A percentile compares a stretch with the other conserved stretches of the same genome.
Evolutionary conservation across 1,140 invertebrate species (phyloP).

Genomic region (Drosophila orosa): DNA sequence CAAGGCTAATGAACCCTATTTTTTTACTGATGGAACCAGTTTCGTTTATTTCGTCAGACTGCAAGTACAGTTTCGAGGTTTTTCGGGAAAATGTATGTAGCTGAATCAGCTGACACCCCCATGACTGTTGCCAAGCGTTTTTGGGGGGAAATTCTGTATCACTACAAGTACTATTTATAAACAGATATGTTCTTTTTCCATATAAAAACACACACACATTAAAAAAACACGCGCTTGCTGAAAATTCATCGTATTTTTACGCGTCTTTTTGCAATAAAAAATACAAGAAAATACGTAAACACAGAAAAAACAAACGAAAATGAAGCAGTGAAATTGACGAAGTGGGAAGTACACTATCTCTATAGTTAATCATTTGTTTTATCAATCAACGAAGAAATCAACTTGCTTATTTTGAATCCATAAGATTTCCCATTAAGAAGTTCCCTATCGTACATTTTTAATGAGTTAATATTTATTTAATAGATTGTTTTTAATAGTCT

Average conservation of each 20-base stretch:
- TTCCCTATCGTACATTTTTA: too few species aligned
- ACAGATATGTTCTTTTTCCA: constrained; percentile 48
- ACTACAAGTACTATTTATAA: constrained; percentile 31
- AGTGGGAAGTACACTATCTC: not conserved
- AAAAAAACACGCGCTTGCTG: constrained; percentile 63
- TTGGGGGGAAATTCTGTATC: constrained; percentile 31
- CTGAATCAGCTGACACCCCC: constrained; percentile 43
- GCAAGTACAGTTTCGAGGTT: constrained; percentile 27
- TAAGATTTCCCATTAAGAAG: too few species aligned
- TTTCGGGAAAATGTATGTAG: constrained; percentile 4
- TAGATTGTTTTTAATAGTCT: too few species aligned
- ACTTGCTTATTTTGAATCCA: too few species aligned
- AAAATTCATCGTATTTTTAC: constrained; percentile 51
- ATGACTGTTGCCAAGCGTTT: constrained; percentile 62
- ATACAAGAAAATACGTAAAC: constrained; percentile 60
- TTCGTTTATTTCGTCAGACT: constrained; percentile 31
- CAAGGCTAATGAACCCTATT: constrained; percentile 63
- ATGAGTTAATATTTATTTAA: not conserved
- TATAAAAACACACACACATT: constrained; percentile 29
- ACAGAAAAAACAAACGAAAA: not conserved
- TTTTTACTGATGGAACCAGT: constrained; percentile 25
- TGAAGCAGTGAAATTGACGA: not conserved
- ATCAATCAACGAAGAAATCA: too few species aligned
- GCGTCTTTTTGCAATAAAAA: constrained; percentile 59
- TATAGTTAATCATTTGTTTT: too few species aligned